Base-by-base conservation (phyloP, 2,797 vertebrate species). In the Poecilia picta region DNA sequence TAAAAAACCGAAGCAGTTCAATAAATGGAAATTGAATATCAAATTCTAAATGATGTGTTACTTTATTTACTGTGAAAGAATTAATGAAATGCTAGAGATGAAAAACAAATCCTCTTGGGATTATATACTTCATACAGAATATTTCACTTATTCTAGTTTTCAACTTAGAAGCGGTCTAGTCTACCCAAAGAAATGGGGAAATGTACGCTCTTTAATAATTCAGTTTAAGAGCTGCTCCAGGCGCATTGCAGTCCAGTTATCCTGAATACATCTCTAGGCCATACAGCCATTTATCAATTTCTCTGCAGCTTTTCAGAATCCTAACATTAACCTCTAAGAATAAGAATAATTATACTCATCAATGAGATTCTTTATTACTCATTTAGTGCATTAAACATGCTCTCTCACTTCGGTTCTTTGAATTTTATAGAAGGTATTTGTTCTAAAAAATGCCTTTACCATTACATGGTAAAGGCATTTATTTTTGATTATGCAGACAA, bases 251-350 rank as follows among this genome's bases (percentile, higher is more conserved):
- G 92, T 88, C 80, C 90, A 93, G 92, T 94, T 91, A 91, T 91
- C 91, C 89, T 84, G 89, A 94, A 93, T 93, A 92, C 84, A 90
- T 94, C 92, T 91, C 76, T 77, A 70, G 80, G 91, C 90, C 84
- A 85, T 87, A 88, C 77, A 91, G 71, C 90, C 90, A 94, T 95
- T 94, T 90, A 94, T 95, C 91, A 95, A 94, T 95, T 94, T 95
- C 88, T 81, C 79, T 81, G 80, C 62, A 70, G 85, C 85, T 90
- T 91, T 92, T 90, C 82, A 89, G 73, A 80, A 91, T 75, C 88
- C 83, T 79, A 89, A 88, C 88, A 94, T 92, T 94, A 93, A 93
- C 91, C 90, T 90, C 90, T 81, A 89, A 93, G 88, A 94, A 91
- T 83, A 89, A 93, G 88, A 94, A 91, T 91, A 93, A 88, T 89